phyloP scores from a whole-genome alignment of 2,113 vertebrate species.

The Ceuthmochares aereus region DNA sequence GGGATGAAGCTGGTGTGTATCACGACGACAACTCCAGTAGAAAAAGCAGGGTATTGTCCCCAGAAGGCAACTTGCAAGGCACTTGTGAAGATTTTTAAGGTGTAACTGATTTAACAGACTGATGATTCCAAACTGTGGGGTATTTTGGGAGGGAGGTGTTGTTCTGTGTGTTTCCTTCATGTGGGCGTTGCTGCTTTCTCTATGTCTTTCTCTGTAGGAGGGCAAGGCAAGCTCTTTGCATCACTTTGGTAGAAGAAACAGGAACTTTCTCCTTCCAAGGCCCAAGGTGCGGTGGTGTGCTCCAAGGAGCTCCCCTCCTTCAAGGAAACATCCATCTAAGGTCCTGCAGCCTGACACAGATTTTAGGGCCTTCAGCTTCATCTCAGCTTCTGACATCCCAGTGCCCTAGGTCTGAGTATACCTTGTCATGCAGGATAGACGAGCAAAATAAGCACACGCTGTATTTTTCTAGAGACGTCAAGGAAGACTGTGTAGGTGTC shows the following conservation, averaged over 20 bases:
- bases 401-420: neutral
- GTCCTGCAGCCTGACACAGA: neutral
- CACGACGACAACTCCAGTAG: accelerated
- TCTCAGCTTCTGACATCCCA: neutral
- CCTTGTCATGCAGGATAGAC: neutral
- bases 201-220: neutral
- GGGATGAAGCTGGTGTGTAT: neutral
- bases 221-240: neutral
- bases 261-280: neutral
- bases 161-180: neutral
- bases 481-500: neutral
- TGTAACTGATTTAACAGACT: neutral
- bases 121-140: neutral
- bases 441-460: neutral
- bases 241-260: neutral
- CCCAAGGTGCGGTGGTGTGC: neutral
- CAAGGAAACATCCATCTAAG: neutral
- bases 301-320: neutral
- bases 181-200: neutral
- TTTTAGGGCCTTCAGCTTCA: neutral
- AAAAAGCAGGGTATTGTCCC: neutral
- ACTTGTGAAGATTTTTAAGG: neutral
- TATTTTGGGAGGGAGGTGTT: neutral
- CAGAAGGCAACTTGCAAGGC: neutral
- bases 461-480: neutral